Base-by-base conservation (phyloP, 2,888 invertebrate genomes). In the Apodemia zela region DNA sequence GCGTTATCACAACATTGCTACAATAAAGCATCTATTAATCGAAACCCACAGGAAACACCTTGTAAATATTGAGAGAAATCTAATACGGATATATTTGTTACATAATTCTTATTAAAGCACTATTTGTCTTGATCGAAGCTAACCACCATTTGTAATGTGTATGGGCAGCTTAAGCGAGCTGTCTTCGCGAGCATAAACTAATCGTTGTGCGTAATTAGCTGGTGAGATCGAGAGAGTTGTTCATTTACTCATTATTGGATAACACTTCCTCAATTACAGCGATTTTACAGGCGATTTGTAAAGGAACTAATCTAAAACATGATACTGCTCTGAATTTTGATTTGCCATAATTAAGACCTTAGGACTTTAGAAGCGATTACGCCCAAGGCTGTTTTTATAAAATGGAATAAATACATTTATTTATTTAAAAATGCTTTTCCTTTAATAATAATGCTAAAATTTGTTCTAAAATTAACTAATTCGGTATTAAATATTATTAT, bases 131-230 rank as follows among this genome's bases (percentile, higher is more conserved):
- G 54, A 15, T 57, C 54, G 54, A 7, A 47, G 17, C 17, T 15
- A 25, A 57, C 6, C 25, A 25, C 25, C 15, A 15, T 57, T 57
- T 57, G 54, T 57, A 57, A 57, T 29, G 54, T 57, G 25, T 57
- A 57, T 29, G 29, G 21, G 25, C 25, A 57, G 25, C 54, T 57
- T 29, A 25, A 57, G 7, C 54, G 54, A 57, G 54, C 54, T 57
- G 54, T 57, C 54, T 57, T 57, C 54, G 54, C 45, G 54, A 57
- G 54, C 54, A 25, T 57, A 15, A 57, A 57, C 54, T 57, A 57
- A 57, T 57, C 25, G 54, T 57, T 25, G 54, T 57, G 54, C 54
- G 54, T 57, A 57, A 57, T 57, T 57, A 57, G 54, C 54, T 47
- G 45, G 45, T 5, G 54, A 57, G 54, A 57, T 57, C 54, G 21